phyloP scores from a whole-genome alignment of 2,113 vertebrate species.

The Paralichthys olivaceus region DNA sequence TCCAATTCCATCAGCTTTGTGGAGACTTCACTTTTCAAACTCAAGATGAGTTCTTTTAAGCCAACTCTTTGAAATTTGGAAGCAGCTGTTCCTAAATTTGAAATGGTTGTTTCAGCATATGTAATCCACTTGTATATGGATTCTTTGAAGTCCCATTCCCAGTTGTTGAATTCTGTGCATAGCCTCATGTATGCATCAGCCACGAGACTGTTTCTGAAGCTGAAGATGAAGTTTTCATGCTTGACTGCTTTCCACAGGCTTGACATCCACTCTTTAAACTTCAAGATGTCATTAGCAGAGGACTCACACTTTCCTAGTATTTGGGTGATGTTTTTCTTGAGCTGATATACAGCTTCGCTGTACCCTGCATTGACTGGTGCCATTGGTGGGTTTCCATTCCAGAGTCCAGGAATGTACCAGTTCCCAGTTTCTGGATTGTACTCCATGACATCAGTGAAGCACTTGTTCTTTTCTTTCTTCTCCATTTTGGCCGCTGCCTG shows the following conservation, averaged over 20 bases:
- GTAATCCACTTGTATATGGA: slow-evolving; percentile 63
- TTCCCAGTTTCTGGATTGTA: slow-evolving; percentile 71
- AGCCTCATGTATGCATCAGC: slow-evolving; percentile 75
- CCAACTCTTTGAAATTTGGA: slow-evolving; percentile 11
- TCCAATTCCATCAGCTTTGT: slow-evolving; percentile 44
- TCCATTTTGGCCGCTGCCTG: slow-evolving; percentile 79
- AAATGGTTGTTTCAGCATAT: slow-evolving; percentile 63
- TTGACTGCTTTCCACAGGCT: slow-evolving; percentile 78
- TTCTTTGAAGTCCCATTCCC: slow-evolving; percentile 76
- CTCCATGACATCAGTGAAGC: slow-evolving; percentile 78
- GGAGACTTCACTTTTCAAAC: slow-evolving; percentile 46
- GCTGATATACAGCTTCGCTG: slow-evolving; percentile 71
- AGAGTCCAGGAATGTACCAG: slow-evolving; percentile 78
- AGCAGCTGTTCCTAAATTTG: slow-evolving; percentile 60
- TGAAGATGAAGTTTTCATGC: slow-evolving; percentile 82
- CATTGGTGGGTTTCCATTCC: slow-evolving; percentile 82
- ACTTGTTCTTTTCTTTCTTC: slow-evolving; percentile 66
- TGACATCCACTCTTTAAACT: slow-evolving; percentile 70
- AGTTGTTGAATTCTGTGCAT: slow-evolving; percentile 69
- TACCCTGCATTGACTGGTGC: slow-evolving; percentile 77
- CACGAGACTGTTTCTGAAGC: slow-evolving; percentile 78
- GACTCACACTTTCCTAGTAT: slow-evolving; percentile 27
- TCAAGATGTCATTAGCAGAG: slow-evolving; percentile 38
- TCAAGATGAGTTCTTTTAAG: slow-evolving; percentile 14
- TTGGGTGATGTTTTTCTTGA: slow-evolving; percentile 70